Base-by-base conservation (phyloP, 2,888 invertebrate genomes). In the Ellobium chinense region DNA sequence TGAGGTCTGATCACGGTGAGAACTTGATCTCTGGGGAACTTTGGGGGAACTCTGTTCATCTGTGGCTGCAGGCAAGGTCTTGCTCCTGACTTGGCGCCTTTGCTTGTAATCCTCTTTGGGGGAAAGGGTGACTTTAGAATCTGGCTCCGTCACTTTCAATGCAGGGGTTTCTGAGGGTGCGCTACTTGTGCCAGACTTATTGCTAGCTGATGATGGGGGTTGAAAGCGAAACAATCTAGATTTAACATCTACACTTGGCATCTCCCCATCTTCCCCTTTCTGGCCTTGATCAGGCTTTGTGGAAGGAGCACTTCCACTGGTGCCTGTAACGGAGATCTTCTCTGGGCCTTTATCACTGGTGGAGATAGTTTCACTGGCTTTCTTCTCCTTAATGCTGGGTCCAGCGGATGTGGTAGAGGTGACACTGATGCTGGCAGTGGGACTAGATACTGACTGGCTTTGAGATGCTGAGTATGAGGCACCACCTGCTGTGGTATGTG, bases 31-130 rank as follows among this genome's bases (percentile, higher is more conserved):
- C 63, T 84, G 84, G n/a, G n/a, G n/a, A 18, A 85, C 82, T 31
- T 83, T 85, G 4, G 81, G 70, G 54, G 84, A 56, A 56, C 81
- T 83, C 37, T 83, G 79, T 60, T 85, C 86, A 12, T 84, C 83
- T 46, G 82, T 83, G 24, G 74, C 76, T 36, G 86, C 87, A 60
- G 91, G 89, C 21, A 91, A 79, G 0, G 91, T 91, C 82, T 88
- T 88, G 82, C 89, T 89, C 56, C 90, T 86, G 29, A 68, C 81
- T 78, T 88, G 87, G 73, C 89, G 80, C 78, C 85, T 87, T 14
- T 84, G 68, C 78, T 84, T 88, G 82, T 89, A 89, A 18, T 89
- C 90, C 36, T 90, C 89, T 70, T 85, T 86, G 18, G 88, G 88
- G 56, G 90, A 87, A 7, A 65, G 60, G 0, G 66, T 24, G 21